phyloP scores from a whole-genome alignment of 2,113 vertebrate genomes.

The Seriola dumerili region DNA sequence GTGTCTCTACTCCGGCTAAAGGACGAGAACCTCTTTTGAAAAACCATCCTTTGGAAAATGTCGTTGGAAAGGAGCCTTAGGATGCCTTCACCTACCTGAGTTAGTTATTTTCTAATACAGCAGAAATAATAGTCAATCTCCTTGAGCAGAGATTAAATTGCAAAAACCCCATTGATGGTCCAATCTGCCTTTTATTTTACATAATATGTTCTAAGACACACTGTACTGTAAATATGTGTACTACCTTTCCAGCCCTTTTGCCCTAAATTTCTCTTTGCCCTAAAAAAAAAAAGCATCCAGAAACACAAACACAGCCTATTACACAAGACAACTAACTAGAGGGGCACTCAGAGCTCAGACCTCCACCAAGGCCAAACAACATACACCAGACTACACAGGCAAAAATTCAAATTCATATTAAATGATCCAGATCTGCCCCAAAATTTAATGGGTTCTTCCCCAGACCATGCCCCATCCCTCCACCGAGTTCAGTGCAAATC shows the following conservation, averaged over 20 bases:
- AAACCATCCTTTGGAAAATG: conserved; percentile 61
- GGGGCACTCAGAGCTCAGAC: no score
- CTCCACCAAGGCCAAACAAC: no score
- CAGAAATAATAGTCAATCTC: conserved; percentile 6
- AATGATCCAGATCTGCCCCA: no score
- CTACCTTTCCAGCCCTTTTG: not conserved
- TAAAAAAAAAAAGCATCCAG: not conserved
- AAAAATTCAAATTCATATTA: no score
- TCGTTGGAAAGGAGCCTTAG: conserved; percentile 29
- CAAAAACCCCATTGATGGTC: not conserved
- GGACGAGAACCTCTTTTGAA: conserved; percentile 32
- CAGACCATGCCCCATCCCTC: no score
- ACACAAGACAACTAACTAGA: not conserved
- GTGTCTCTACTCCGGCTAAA: conserved; percentile 25
- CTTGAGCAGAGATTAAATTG: conserved; percentile 9
- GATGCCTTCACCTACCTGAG: not conserved
- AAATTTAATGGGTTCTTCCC: no score
- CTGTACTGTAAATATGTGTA: not conserved
- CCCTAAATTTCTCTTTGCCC: not conserved
- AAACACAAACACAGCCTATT: not conserved
- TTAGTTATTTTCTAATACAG: conserved; percentile 16
- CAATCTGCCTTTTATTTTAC: not conserved
- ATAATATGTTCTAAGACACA: not conserved
- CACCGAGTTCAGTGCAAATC: no score
- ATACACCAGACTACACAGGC: no score